Conservation (phyloP, 53 echinoderm and acorn worm genomes). For the Actinopyga echinites region DNA sequence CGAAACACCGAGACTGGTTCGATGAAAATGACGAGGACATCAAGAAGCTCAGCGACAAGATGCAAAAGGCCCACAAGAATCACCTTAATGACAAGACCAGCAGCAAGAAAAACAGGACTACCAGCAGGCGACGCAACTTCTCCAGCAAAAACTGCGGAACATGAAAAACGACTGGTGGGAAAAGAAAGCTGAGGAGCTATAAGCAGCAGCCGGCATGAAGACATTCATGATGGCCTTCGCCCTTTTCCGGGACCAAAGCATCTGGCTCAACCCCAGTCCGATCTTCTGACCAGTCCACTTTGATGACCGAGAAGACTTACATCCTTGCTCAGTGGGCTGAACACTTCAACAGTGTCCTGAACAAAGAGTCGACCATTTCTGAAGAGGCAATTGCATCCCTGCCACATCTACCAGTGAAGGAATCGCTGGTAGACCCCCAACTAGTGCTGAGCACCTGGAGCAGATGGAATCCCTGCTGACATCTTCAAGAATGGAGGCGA, state of each 20-base stretch:
- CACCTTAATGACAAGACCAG: not conserved
- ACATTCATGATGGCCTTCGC: not conserved
- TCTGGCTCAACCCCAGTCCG: not conserved
- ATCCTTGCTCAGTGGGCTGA: constrained; percentile 42
- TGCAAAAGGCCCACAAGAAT: not conserved
- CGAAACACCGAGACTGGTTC: constrained; percentile 5
- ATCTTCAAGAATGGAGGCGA: constrained; percentile 27
- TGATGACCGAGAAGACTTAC: constrained; percentile 24
- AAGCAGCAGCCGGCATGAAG: constrained; percentile 27
- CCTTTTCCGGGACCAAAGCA: not conserved
- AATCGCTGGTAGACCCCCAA: not conserved
- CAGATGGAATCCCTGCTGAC: constrained; percentile 44
- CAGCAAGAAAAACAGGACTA: not conserved
- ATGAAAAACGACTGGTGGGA: constrained; percentile 22
- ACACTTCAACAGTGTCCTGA: constrained; percentile 38
- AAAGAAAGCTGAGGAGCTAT: constrained; percentile 12
- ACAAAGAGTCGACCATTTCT: constrained; percentile 33
- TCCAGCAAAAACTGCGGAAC: not conserved
- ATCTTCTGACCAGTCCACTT: not conserved
- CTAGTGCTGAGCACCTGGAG: not conserved
- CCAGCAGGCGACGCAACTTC: not conserved
- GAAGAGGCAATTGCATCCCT: constrained; percentile 37
- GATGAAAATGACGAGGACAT: not conserved
- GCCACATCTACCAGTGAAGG: constrained; percentile 32
- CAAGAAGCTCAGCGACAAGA: too few species aligned